Evolutionary conservation across 2,113 vertebrate genomes (phyloP), one percentile per base, ranked within the genome.

Genomic region (Echinops telfairi): DNA sequence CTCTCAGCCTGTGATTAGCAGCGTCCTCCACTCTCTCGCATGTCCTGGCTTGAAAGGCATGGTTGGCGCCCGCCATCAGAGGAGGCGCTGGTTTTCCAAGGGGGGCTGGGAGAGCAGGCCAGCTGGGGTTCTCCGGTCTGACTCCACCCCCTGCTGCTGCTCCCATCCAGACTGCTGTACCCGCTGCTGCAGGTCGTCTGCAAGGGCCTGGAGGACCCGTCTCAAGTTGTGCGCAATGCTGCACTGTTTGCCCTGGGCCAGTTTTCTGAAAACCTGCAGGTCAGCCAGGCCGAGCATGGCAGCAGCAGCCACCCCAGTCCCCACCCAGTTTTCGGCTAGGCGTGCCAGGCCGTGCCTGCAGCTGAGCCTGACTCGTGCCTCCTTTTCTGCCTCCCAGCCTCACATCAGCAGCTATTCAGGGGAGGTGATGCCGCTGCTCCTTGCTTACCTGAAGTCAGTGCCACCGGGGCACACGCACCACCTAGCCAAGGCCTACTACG

Each of bases 181-280:
- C 97, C 98, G 0, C 93, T 99, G 97, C 97, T 99, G 80, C 98
- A 98, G 94, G 97, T 98, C 0, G 98, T 99, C 33, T 99, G 99
- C 90, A 98, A 96, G 89, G 98, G 98, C 71, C 97, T 99, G 27
- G 97, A 98, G 2, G 98, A 99, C 94, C 96, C 95, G 2, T 98
- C 98, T 8, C 98, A 98, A 91, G 98, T 99, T 38, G 99, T 99
- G 14, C 98, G 99, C 23, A 98, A 98, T 25, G 98, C 99, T 0
- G 98, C 97, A 0, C 98, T 99, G 3, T 99, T 99, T 91, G 98
- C 99, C 70, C 97, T 99, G 23, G 99, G 99, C 71, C 99, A 99
- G 96, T 99, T 99, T 96, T 99, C 99, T 3, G 99, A 99, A 95
- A 98, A 99, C 95, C 96, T 99, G 60, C 99, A 99, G 98, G 99